These are phyloP conservation scores for Yponomeuta evonymella DNA, from an alignment of 2,888 invertebrate genomes.

Conservation along the genomic window DNA sequence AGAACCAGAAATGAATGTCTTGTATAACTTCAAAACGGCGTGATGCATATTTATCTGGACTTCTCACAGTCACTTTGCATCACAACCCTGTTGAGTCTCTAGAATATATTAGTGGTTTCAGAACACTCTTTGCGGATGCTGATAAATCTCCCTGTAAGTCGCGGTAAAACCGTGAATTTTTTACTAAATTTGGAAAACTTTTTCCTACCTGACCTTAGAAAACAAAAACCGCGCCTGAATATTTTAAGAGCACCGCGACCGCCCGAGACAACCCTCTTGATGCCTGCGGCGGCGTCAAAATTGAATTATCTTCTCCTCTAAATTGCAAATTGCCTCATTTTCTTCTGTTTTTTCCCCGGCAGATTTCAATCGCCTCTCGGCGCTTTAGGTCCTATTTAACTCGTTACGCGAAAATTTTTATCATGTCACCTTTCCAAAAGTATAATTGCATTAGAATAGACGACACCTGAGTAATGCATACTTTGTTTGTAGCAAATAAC, in stretches of 20 bases:
- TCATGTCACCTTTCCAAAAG: neutral
- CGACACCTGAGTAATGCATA: neutral
- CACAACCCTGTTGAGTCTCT: neutral
- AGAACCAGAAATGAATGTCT: neutral
- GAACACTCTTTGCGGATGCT: neutral
- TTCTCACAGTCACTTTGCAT: neutral
- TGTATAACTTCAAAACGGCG: neutral
- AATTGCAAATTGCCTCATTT: constrained; percentile 50
- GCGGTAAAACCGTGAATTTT: constrained; percentile 25
- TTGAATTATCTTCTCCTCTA: constrained; percentile 46
- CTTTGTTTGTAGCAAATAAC: neutral
- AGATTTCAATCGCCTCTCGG: neutral
- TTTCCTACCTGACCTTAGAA: constrained; percentile 20
- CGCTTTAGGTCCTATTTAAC: neutral
- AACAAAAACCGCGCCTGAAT: constrained; percentile 45
- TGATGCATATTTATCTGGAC: neutral
- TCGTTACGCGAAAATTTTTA: neutral
- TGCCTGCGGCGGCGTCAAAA: constrained; percentile 33
- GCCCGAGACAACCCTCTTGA: constrained; percentile 30
- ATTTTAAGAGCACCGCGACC: constrained; percentile 38
- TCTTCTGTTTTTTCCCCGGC: constrained; percentile 25
- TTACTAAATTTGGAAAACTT: constrained; percentile 38
- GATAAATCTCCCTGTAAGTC: neutral
- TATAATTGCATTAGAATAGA: too few relatives aligned
- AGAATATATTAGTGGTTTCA: neutral